Evolutionary conservation across 1,140 invertebrate species (phyloP), one percentile per base, ranked within the genome.

Genomic region (Cydia splendana): DNA sequence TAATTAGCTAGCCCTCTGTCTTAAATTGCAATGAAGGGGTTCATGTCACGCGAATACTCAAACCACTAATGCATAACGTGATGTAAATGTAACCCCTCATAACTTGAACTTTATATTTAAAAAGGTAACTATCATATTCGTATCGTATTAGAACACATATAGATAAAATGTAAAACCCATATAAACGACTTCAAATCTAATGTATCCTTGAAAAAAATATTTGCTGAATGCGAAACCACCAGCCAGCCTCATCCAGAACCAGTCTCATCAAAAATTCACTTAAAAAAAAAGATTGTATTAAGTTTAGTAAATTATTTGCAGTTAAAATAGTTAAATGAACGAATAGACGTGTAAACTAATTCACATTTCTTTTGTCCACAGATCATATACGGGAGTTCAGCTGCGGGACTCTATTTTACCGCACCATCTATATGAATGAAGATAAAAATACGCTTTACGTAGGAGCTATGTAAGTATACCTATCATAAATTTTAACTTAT

Each of bases 301-400:
- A 34, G 30, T 3, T 34, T 34, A 34, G 30, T 34, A 5, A 34
- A 34, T 6, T 34, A 34, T 34, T 34, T 6, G 30, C 5, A 34
- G 30, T 34, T 38, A 38, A 42, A 10, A 10, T 7, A 42, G 38
- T 42, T 9, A 42, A 42, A 42, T 42, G 1, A 42, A 9, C 38
- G 7, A 42, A 42, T 42, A 34, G 1, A 15, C 15, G 2, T 51
- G 48, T 15, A 15, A 30, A 48, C 34, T 74, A 67, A 76, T 20
- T 76, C 38, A 51, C n/a, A 5, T 24, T 75, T 86, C 76, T 82
- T 93, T 94, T 91, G 83, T 85, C 97, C 97, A 57, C 96, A 98
- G 97, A 98, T 95, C 97, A 98, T 95, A 97, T 98, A 77, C 95
- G 96, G 80, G 97, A 98, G 90, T 98, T 98, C 94, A 96, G 95